phyloP scores from a whole-genome alignment of 2,113 vertebrate species.

The Aegotheles bennettii region DNA sequence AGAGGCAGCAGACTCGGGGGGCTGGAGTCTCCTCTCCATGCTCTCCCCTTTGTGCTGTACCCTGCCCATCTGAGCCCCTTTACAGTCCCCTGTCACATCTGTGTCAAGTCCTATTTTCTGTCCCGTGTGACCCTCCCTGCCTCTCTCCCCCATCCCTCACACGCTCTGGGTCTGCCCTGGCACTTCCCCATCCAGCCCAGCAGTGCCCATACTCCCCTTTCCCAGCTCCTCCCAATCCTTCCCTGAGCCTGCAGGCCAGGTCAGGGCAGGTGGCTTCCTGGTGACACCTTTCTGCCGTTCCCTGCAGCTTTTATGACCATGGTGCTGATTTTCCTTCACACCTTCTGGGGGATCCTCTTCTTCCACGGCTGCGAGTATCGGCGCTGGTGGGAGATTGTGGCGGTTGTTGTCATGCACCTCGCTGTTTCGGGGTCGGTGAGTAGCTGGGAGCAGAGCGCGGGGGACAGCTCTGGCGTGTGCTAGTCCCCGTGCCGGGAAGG shows the following conservation, averaged over 20 bases:
- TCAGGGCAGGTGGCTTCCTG: background rate
- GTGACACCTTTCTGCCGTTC: background rate
- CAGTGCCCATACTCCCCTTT: background rate
- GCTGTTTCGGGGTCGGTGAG: slow-evolving; percentile 75
- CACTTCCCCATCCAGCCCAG: background rate
- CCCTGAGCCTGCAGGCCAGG: too few species aligned
- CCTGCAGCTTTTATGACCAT: slow-evolving; percentile 78
- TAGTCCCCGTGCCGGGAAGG: accelerated
- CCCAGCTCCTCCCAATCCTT: background rate
- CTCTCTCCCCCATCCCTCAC: background rate
- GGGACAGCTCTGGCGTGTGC: background rate
- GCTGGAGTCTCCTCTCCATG: background rate
- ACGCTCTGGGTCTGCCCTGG: accelerated
- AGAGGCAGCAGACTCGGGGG: background rate
- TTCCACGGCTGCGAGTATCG: slow-evolving; percentile 77
- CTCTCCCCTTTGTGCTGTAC: background rate
- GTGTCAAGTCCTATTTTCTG: background rate
- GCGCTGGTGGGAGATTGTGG: slow-evolving; percentile 67
- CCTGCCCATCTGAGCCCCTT: background rate
- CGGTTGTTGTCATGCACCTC: slow-evolving; percentile 70
- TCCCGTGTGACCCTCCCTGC: background rate
- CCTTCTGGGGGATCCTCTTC: slow-evolving; percentile 80
- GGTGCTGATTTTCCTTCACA: slow-evolving; percentile 78
- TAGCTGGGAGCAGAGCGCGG: background rate
- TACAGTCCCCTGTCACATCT: background rate